Evolutionary conservation across 2,113 vertebrate species (phyloP).

Genomic region (Xenotilapia longispinis): DNA sequence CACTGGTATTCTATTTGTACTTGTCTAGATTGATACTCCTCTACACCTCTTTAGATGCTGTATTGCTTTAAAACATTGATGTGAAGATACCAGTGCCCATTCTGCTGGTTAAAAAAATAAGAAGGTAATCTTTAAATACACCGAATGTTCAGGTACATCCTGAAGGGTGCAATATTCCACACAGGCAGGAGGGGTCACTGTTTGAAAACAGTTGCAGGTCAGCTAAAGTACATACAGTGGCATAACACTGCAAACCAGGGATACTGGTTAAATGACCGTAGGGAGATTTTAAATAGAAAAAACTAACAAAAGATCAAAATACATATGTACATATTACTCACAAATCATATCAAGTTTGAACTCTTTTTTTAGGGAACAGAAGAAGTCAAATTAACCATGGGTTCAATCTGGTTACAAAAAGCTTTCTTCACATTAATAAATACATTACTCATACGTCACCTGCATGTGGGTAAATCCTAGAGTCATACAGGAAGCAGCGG

Average conservation of each 20-base stretch:
- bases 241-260: not conserved
- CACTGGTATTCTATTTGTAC: not conserved
- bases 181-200: constrained; percentile 6
- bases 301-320: not conserved
- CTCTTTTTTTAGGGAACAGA: not conserved
- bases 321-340: not conserved
- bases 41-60: not conserved
- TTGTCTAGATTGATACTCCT: not conserved
- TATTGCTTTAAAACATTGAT: not conserved
- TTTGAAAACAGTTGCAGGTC: not conserved
- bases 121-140: not conserved
- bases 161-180: not conserved
- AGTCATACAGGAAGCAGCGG: not conserved
- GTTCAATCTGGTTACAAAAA: not conserved
- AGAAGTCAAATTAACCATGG: not conserved
- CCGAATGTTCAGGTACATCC: not conserved
- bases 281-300: not conserved
- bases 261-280: not conserved
- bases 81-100: not conserved
- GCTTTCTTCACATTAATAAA: not conserved
- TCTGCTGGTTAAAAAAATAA: not conserved
- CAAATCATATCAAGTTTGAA: not conserved
- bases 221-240: not conserved
- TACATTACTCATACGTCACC: not conserved
- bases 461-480: not conserved